Percentiles rank a stretch among this genome's conserved stretches.
phyloP scores from a whole-genome alignment of 2,888 invertebrate species.

The Ophion ellenae region DNA sequence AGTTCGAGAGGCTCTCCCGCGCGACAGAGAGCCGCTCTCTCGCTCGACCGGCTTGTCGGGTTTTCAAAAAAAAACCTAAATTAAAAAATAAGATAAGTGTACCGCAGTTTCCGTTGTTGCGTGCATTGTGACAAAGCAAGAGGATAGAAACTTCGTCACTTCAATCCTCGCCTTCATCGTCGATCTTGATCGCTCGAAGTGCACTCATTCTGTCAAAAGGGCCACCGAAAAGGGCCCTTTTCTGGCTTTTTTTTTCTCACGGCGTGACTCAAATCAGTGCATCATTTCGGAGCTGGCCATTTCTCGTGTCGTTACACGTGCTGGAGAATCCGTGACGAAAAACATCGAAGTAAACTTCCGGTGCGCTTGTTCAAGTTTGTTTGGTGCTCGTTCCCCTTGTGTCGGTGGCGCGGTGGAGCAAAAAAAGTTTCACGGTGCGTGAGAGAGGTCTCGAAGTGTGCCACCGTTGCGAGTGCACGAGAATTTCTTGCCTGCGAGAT shows the following conservation, averaged over 20 bases:
- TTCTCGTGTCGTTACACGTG: background rate
- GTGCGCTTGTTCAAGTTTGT: background rate
- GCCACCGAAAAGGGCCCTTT: background rate
- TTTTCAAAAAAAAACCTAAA: background rate
- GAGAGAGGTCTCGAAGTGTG: background rate
- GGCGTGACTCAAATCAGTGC: background rate
- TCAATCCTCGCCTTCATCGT: background rate
- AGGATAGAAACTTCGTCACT: background rate
- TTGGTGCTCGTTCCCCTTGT: background rate
- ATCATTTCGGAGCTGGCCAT: background rate
- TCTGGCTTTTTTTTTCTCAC: background rate
- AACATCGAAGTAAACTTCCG: background rate
- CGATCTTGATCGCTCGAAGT: background rate
- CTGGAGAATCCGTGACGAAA: background rate
- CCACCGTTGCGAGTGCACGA: background rate
- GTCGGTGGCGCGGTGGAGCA: background rate
- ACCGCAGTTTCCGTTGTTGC: background rate
- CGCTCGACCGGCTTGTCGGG: conserved; percentile 26
- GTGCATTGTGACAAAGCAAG: background rate
- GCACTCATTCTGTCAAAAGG: background rate
- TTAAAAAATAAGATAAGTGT: background rate
- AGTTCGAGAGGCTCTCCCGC: conserved; percentile 60
- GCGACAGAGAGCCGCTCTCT: conserved; percentile 52
- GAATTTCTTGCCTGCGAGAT: background rate
- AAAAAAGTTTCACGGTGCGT: background rate